Base-by-base conservation (phyloP, 1,140 invertebrate species). In the Phymastichus coffea region DNA sequence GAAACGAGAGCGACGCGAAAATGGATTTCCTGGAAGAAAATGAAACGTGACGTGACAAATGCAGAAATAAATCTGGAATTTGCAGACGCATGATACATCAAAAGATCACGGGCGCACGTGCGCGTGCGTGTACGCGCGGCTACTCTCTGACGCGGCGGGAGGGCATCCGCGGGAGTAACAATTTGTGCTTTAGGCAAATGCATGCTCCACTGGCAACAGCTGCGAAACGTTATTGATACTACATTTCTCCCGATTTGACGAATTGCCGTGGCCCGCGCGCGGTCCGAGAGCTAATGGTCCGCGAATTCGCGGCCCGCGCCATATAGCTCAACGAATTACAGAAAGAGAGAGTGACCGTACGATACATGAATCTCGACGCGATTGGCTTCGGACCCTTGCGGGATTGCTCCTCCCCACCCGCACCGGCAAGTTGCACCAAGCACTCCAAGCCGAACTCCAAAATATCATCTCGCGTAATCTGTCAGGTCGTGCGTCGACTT, bases 171-270 rank as follows among this genome's bases (percentile, higher is more conserved):
- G 14, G 26, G 19, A 59, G 48, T 55, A 55, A 69, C 71, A 75
- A 75, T 74, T 76, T 76, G 66, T 67, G 72, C 70, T n/a, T 12
- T 70, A 73, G 70, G 66, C 67, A 76, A 76, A 75, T 72, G 69
- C 75, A 77, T 77, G 75, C 76, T 76, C 63, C 69, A 71, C 59
- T 76, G 74, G 76, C 70, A 76, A 73, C 78, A 80, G 77, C 78
- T 80, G 78, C 69, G 65, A 68, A 64, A 72, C 71, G 75, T 80
- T 80, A 80, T 80, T 78, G 78, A 80, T 79, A 80, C 78, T 79
- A 80, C 77, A 79, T 80, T 80, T 80, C 76, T 79, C 74, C 71
- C 76, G 71, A 79, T 78, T 80, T 80, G 78, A 79, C 77, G 77
- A 80, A 79, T 80, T 74, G 74, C 77, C 70, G 66, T 14, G 22